phyloP scores from a whole-genome alignment of 2,797 vertebrate genomes.

The Coregonus ussuriensis region DNA sequence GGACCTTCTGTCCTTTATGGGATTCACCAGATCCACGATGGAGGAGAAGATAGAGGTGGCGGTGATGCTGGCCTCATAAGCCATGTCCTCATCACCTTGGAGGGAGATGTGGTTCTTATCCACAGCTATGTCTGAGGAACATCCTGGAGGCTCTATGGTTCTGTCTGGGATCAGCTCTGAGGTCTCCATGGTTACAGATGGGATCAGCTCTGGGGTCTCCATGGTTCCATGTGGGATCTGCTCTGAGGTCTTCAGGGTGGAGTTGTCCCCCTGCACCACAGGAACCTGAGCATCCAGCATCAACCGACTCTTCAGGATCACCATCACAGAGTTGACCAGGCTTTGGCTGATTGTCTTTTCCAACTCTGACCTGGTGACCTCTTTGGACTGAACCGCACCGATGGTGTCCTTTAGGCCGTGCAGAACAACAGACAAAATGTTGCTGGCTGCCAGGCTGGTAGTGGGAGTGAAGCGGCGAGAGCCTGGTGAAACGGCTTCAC shows the following conservation, averaged over 20 bases:
- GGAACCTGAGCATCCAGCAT: background rate
- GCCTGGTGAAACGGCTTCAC: background rate
- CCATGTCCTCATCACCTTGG: no score
- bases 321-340: background rate
- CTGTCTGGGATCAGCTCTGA: no score
- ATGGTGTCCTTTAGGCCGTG: background rate
- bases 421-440: background rate
- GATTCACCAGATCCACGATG: background rate
- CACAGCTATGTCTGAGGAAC: no score
- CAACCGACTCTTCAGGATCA: background rate
- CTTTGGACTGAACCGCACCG: background rate
- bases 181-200: no score
- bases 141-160: no score
- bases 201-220: background rate
- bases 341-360: background rate
- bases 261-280: background rate
- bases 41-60: background rate
- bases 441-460: background rate
- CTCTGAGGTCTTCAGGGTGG: background rate
- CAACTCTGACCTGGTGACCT: background rate
- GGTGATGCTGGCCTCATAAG: background rate
- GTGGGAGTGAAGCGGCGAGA: background rate
- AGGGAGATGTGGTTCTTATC: no score
- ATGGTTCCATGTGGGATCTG: background rate
- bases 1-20: background rate